Evolutionary conservation across 2,113 vertebrate species (phyloP), one percentile per base, ranked within the genome.

Genomic region (Elephas maximus): DNA sequence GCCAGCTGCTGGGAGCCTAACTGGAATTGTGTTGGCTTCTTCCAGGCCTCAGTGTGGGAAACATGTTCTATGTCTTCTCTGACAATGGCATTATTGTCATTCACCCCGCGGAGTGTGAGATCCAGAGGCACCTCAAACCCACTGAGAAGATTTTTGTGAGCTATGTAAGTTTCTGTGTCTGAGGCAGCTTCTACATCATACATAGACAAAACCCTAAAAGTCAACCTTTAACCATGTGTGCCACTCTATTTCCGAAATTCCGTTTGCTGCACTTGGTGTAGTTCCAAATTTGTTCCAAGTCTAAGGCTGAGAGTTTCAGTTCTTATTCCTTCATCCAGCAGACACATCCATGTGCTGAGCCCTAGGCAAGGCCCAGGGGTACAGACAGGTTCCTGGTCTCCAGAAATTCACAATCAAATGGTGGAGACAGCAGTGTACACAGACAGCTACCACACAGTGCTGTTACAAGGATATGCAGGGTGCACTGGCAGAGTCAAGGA

Each of bases 1-100:
- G 20, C 12, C 14, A 3, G n/a, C 71, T 24, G 7, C 91, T 21
- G 1, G 63, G 81, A 8, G 11, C n/a, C 1, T 94, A n/a, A 95
- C 78, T 41, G 1, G 1, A 67, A 26, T 94, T 44, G 41, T 96
- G 0, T 97, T 67, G 93, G 95, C 97, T 93, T 90, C 82, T 92
- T 77, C 71, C 82, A 99, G 99, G 99, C 62, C 97, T 99, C 97
- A 99, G 99, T 65, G 99, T 99, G 88, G 99, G 99, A 91, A 99
- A 99, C 94, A 99, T 99, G 99, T 99, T 99, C 98, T 99, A 99
- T 9, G 98, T 99, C 96, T 99, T 99, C 98, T 99, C 99, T 0
- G 99, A 99, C 7, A 99, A 99, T 30, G 99, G 99, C 88, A 98
- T 99, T 97, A 98, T 98, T 5, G 96, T 99, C 90, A 98, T 99